Evolutionary conservation across 2,888 invertebrate genomes (phyloP).

Genomic region (Parascotia fuliginaria): DNA sequence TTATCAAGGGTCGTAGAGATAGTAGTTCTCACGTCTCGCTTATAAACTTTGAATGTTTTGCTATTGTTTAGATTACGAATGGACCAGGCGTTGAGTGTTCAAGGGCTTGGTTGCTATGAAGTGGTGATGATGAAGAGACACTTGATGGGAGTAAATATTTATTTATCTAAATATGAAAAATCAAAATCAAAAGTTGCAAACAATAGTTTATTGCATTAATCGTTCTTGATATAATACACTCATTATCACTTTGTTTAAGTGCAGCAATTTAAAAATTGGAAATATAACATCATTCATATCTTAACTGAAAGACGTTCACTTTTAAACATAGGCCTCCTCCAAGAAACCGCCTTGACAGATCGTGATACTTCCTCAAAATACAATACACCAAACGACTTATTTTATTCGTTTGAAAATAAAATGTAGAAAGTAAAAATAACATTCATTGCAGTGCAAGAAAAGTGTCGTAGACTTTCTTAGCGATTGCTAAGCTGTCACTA

Average conservation of each 20-base stretch:
- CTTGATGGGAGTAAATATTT: too few species aligned
- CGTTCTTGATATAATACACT: too few species aligned
- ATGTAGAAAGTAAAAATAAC: background rate
- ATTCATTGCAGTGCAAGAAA: background rate
- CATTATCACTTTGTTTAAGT: too few species aligned
- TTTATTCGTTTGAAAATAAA: background rate
- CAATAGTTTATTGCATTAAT: too few species aligned
- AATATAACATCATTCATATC: too few species aligned
- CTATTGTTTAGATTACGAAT: constrained; percentile 19
- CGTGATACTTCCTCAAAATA: too few species aligned
- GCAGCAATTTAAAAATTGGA: too few species aligned
- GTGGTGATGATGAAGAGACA: background rate
- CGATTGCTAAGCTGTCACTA: background rate
- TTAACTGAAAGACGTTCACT: background rate
- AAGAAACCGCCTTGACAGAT: background rate
- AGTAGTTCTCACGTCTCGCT: constrained; percentile 36
- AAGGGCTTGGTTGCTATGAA: too few species aligned
- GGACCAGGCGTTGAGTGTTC: background rate
- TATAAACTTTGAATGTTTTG: constrained; percentile 45
- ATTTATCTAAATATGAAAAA: too few species aligned
- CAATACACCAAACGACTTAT: background rate
- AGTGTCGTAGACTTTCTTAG: background rate
- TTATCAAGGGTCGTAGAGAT: constrained; percentile 40
- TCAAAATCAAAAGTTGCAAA: too few species aligned
- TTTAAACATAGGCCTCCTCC: background rate